Evolutionary conservation across 2,113 vertebrate genomes (phyloP), one percentile per base, ranked within the genome.

Genomic region (Aix galericulata): DNA sequence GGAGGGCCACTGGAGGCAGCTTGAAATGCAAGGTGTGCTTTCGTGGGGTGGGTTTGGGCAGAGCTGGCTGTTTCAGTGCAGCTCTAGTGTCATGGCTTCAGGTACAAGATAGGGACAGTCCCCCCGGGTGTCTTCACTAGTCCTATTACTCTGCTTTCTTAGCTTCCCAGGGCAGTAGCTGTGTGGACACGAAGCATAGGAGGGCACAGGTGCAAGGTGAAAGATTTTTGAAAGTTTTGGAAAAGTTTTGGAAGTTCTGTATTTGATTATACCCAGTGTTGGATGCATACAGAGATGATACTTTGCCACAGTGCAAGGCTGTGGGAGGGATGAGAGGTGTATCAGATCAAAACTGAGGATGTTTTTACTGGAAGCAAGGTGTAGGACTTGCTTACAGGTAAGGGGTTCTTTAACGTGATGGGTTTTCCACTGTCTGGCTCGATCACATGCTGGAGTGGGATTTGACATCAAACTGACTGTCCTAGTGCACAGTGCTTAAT

Each of bases 261-360:
- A 38, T 90, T 88, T 93, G 95, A 29, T 68, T 68, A 9, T 81
- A 32, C 20, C 31, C 48, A 46, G n/a, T 82, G 34, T 7, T 20
- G 44, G 50, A 16, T 38, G 48, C n/a, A 18, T 53, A 29, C 34
- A 38, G 69, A 72, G 69, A 26, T 10, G n/a, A 29, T 22, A 18
- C 6, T 9, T 26, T 72, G n/a, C 32, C n/a, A 64, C 10, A 22
- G 42, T 38, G 55, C 29, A 55, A 32, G 25, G 3, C 81, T 59
- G 8, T 55, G 63, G 66, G 50, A 75, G 69, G 29, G n/a, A 36
- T 71, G 60, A 72, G 67, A 66, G 23, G 7, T 5, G 38, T 1
- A 1, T 83, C n/a, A 67, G n/a, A 62, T 88, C 18, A 88, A 87
- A 78, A 7, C 8, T 11, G 34, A 48, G 72, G 66, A 44, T 56